phyloP scores from a whole-genome alignment of 2,113 vertebrate species.

The Toxotes chatareus region DNA sequence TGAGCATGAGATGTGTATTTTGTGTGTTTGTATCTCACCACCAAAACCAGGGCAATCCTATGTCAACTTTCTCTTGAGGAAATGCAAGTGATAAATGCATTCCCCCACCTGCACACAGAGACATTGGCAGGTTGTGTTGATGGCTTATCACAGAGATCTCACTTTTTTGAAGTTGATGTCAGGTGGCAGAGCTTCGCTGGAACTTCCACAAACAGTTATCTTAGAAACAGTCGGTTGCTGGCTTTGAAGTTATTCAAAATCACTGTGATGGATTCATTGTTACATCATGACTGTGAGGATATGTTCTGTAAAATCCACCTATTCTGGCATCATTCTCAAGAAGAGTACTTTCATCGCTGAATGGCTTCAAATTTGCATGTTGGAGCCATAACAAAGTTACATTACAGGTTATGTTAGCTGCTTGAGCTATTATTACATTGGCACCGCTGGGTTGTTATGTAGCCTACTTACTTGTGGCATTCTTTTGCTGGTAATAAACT shows the following conservation, averaged over 20 bases:
- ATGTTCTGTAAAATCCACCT: background rate
- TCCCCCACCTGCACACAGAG: conserved; percentile 6
- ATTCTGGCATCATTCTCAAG: background rate
- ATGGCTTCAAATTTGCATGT: background rate
- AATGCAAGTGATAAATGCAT: conserved; percentile 25
- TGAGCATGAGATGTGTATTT: conserved; percentile 2
- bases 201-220: conserved; percentile 25
- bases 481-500: background rate
- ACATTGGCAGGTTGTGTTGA: conserved; percentile 15
- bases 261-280: background rate
- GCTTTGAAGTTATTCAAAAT: conserved; percentile 40
- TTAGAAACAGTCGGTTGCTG: conserved; percentile 23
- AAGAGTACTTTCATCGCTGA: background rate
- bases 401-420: conserved; percentile 20
- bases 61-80: conserved; percentile 14
- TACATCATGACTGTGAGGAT: background rate
- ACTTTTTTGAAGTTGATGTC: conserved; percentile 56
- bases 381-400: background rate
- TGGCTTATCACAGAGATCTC: conserved; percentile 37
- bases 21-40: background rate
- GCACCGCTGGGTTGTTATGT: background rate
- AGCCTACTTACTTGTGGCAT: background rate
- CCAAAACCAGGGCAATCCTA: background rate
- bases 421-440: background rate
- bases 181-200: conserved; percentile 40